Evolutionary conservation across 37 sponge, comb jelly and placozoan genomes (phyloP).

Genomic region (Chondrilla cf. caribensis): DNA sequence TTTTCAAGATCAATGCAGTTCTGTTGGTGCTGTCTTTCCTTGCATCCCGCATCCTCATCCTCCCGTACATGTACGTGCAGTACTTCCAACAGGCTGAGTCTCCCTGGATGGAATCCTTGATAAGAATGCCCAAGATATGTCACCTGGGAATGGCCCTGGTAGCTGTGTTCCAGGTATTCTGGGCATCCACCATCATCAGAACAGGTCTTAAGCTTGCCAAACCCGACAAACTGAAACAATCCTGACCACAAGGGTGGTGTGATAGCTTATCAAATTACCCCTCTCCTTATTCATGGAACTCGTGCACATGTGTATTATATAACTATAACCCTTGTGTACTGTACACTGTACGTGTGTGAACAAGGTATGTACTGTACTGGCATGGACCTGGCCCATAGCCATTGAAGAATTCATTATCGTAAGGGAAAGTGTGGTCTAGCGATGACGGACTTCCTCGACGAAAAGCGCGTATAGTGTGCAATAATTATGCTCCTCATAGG

Average conservation of each 20-base stretch:
- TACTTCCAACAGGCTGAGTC: constrained; percentile 2
- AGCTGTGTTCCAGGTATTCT: not conserved
- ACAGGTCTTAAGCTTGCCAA: not conserved
- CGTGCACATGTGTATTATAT: too few relatives aligned
- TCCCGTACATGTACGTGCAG: not conserved
- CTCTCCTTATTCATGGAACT: not conserved
- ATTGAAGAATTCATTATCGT: not conserved
- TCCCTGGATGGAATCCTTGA: not conserved
- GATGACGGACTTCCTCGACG: too few relatives aligned
- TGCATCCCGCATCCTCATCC: not conserved
- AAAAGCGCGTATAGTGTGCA: too few relatives aligned
- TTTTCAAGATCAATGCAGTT: not conserved
- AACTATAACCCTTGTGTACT: too few relatives aligned
- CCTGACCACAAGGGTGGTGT: not conserved
- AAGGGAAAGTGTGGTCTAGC: not conserved
- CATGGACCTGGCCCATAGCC: not conserved
- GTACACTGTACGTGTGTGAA: not conserved
- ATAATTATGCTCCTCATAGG: too few relatives aligned
- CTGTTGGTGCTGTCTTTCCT: not conserved
- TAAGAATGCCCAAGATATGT: not conserved
- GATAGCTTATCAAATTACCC: too few relatives aligned
- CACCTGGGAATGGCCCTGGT: not conserved
- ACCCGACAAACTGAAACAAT: not conserved
- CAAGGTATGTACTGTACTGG: not conserved
- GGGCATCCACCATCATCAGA: not conserved